Base-by-base conservation (phyloP, 2,797 vertebrate genomes). In the Columba guinea region DNA sequence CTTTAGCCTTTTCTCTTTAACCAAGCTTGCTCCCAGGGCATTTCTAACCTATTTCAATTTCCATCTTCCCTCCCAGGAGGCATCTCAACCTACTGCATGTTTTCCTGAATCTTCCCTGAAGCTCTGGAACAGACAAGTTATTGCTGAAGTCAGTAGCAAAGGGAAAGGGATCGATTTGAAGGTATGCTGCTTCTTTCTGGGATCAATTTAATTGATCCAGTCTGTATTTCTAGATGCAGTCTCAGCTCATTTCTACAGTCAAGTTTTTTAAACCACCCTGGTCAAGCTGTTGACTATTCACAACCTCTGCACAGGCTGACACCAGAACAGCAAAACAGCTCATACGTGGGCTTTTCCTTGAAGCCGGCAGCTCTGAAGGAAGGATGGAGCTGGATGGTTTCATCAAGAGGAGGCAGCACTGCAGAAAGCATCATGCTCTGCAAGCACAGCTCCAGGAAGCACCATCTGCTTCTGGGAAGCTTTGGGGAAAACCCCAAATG, bases 381-480 rank as follows among this genome's bases (percentile, higher is more conserved):
- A 64, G 30, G 55, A 71, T 6, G 28, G 35, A 89, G 63, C 82
- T 3, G 5, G 39, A 20, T 18, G 34, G 67, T 70, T 90, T 79
- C 0, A 0, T 8, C 0, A 0, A 70, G 53, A 89, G 41, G 19
- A 93, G 71, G 35, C 56, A 82, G 77, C 0, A 0, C 77, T 69
- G 84, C 69, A 59, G 69, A 64, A 78, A 73, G 20, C 1, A 0
- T 19, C 24, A 26, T 9, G 73, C 76, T 69, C 67, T 67, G 46
- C 11, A 5, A 79, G 84, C 70, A 34, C 32, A 55, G 48, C 82
- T 85, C 89, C 89, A 95, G 92, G 67, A 96, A 97, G 58, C n/a
- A 0, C 70, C 70, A 78, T 76, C 79, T 96, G 93, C 75, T 96
- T 95, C 96, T 96, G 90, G 94, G 96, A 96, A 97, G 92, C 78